Conservation (phyloP, 1,140 invertebrate genomes). For the Brachionus paranguensis region DNA sequence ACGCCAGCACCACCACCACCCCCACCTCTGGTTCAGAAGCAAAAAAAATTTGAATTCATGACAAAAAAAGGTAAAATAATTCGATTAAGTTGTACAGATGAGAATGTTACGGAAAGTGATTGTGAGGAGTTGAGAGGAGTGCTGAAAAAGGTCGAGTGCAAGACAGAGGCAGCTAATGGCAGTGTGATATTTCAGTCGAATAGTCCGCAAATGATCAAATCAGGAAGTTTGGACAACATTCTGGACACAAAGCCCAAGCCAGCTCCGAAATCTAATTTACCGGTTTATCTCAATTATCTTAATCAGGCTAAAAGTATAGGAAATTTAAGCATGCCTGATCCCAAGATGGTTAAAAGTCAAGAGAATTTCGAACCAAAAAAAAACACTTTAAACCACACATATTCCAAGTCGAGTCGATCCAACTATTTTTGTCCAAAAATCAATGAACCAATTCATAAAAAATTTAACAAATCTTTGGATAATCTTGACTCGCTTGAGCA, state of each 20-base stretch:
- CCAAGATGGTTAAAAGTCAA: background rate
- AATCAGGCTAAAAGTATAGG: background rate
- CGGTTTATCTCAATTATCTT: conserved; percentile 14
- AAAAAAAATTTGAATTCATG: background rate
- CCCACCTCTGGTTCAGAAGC: background rate
- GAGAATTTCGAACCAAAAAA: conserved; percentile 4
- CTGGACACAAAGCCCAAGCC: background rate
- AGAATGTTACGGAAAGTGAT: background rate
- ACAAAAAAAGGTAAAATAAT: conserved; percentile 1
- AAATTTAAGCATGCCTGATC: background rate
- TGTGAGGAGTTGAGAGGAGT: background rate
- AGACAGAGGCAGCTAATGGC: background rate
- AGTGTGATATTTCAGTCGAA: background rate
- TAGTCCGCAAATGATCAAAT: conserved; percentile 7
- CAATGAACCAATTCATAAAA: background rate
- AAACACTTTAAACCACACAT: background rate
- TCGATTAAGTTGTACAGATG: background rate
- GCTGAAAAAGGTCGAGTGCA: background rate
- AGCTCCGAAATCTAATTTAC: background rate
- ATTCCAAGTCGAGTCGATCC: background rate
- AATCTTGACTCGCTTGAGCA: background rate
- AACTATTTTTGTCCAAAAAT: conserved; percentile 1
- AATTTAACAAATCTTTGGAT: conserved; percentile 19
- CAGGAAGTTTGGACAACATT: background rate
- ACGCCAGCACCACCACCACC: background rate